phyloP scores from a whole-genome alignment of 2,113 vertebrate genomes.

The Etheostoma spectabile region DNA sequence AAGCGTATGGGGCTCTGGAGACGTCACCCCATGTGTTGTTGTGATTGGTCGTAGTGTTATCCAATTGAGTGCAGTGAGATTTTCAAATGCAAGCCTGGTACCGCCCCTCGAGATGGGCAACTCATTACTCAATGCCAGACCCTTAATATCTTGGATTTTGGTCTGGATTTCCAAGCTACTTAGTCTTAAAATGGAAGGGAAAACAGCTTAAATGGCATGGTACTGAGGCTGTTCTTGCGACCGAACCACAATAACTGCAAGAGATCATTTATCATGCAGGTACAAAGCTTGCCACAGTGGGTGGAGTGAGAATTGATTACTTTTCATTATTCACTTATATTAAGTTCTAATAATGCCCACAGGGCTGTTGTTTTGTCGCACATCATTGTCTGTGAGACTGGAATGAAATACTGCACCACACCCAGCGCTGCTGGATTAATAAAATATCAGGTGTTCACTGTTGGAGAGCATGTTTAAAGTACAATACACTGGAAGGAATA shows the following conservation, averaged over 20 bases:
- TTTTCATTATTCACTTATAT: neutral
- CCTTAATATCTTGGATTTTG: too few species aligned
- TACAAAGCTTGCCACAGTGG: neutral
- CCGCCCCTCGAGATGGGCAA: too few species aligned
- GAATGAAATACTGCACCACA: slow-evolving; percentile 39
- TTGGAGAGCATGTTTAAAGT: neutral
- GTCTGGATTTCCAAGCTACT: too few species aligned
- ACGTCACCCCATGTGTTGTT: too few species aligned
- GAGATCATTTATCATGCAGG: neutral
- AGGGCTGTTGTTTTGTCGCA: slow-evolving; percentile 7
- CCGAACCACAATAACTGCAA: neutral
- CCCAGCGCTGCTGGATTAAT: slow-evolving; percentile 22
- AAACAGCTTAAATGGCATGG: neutral
- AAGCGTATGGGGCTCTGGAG: too few species aligned
- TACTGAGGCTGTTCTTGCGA: neutral
- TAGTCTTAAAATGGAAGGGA: too few species aligned
- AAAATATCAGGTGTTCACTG: slow-evolving; percentile 8
- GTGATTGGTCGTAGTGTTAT: too few species aligned
- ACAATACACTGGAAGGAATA: slow-evolving; percentile 18
- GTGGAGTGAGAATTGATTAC: neutral
- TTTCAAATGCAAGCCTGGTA: too few species aligned
- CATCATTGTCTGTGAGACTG: slow-evolving; percentile 12
- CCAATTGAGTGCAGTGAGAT: too few species aligned
- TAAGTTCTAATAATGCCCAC: neutral
- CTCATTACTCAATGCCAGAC: too few species aligned